A percentile compares a stretch with the other conserved stretches of the same genome.
phyloP scores from a whole-genome alignment of 2,797 vertebrate species.

The Coccyzus lansbergi region DNA sequence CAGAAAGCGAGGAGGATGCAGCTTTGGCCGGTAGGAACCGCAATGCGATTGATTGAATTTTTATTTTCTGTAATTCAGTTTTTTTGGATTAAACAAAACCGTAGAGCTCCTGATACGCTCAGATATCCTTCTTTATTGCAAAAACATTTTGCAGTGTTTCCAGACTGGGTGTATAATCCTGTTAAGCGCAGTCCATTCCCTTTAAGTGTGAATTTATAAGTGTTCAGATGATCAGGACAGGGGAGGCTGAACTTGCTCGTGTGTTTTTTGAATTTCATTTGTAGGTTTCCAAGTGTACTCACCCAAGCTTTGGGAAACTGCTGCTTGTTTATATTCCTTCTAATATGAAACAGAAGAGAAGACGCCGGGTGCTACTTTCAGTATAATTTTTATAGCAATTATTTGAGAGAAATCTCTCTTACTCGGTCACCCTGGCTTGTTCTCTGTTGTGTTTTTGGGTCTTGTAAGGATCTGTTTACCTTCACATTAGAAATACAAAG shows the following conservation, averaged over 20 bases:
- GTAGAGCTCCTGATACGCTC: neutral
- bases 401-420: neutral
- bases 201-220: neutral
- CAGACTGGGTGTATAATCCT: neutral
- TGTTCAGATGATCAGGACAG: neutral
- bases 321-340: neutral
- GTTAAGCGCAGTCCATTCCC: neutral
- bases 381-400: neutral
- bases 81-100: neutral
- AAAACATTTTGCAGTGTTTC: slow-evolving; percentile 16
- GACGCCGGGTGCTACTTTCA: neutral
- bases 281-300: neutral
- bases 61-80: neutral
- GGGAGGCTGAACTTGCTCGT: neutral
- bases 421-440: fast-evolving
- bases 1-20: slow-evolving; percentile 97
- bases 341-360: neutral
- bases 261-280: neutral
- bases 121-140: neutral
- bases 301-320: neutral
- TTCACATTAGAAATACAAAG: neutral
- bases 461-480: neutral
- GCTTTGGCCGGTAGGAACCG: slow-evolving; percentile 87
- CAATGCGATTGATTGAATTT: neutral
- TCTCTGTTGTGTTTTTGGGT: neutral